These are phyloP conservation scores for Trogon melanurus DNA, from an alignment of 2,113 vertebrate species.

Conservation along the genomic window DNA sequence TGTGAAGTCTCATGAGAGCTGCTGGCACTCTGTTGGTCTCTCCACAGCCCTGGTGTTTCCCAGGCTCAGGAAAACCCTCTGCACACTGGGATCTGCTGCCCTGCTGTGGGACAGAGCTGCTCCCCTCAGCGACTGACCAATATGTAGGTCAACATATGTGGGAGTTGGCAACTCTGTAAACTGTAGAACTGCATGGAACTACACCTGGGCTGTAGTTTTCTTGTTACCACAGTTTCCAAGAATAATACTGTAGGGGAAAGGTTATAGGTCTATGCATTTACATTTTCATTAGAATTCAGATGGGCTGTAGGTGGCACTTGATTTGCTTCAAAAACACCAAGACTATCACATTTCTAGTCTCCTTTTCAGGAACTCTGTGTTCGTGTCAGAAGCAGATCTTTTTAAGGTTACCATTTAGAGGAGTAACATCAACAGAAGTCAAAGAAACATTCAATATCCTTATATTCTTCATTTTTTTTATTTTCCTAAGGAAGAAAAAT, in stretches of 20 bases:
- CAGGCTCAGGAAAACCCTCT: no score
- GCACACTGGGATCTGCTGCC: no score
- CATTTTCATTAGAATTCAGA: neutral
- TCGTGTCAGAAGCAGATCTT: neutral
- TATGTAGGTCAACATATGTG: no score
- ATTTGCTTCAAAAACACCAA: neutral
- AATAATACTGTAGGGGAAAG: neutral
- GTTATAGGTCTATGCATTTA: neutral
- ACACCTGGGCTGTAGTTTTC: neutral
- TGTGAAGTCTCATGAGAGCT: no score
- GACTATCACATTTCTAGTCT: neutral
- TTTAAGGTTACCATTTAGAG: neutral
- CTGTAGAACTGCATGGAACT: neutral
- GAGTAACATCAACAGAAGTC: neutral
- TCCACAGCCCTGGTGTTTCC: no score
- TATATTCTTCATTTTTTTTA: neutral
- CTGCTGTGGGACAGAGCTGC: no score
- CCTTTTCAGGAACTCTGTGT: neutral
- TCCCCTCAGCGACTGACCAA: no score
- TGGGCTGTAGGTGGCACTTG: neutral
- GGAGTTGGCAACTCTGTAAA: neutral
- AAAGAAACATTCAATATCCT: neutral
- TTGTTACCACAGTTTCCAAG: neutral
- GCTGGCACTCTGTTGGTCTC: no score
- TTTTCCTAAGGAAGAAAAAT: neutral